Base-by-base conservation (phyloP, 2,888 invertebrate species). In the Sericinus montela region DNA sequence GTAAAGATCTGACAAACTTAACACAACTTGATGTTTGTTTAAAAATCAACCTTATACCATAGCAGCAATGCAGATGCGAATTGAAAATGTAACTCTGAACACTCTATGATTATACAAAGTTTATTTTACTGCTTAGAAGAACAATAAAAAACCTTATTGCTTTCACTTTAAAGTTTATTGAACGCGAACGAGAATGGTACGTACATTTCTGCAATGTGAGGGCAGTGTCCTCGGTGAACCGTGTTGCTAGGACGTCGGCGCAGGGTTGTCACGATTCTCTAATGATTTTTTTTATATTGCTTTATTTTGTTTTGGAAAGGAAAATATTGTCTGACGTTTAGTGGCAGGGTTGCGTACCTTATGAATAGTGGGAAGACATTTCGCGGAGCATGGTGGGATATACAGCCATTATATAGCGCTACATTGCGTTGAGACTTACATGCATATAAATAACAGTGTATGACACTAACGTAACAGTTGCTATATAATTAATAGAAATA, bases 161-260 rank as follows among this genome's bases (percentile, higher is more conserved):
- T 14, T 44, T 28, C 7, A 36, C 0, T 48, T 19, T 74, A 72
- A 58, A 54, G 58, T 63, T 54, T 38, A 25, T 48, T 52, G 25
- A 19, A 29, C 14, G 15, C 25, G 38, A 45, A 57, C 39, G 54
- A 45, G 49, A 55, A 53, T 46, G 39, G 53, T 53, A 57, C 58
- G 51, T 58, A 58, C 52, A 61, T 69, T 72, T 64, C 66, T 67
- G 62, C 65, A 60, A 63, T 60, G 63, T 60, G 66, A 75, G 72
- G 80, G 81, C 83, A 85, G 70, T 80, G 85, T 75, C 83, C 84
- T 81, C 72, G 49, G 59, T 75, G 78, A 80, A 78, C 78, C 66
- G 65, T 70, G 79, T 75, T 73, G 78, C 75, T 78, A 77, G 75
- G 80, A 75, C 72, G 73, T 59, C 62, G 55, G 62, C 59, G 65